These are phyloP conservation scores for Anabas testudineus DNA, from an alignment of 2,797 vertebrate genomes.

Conservation along the genomic window DNA sequence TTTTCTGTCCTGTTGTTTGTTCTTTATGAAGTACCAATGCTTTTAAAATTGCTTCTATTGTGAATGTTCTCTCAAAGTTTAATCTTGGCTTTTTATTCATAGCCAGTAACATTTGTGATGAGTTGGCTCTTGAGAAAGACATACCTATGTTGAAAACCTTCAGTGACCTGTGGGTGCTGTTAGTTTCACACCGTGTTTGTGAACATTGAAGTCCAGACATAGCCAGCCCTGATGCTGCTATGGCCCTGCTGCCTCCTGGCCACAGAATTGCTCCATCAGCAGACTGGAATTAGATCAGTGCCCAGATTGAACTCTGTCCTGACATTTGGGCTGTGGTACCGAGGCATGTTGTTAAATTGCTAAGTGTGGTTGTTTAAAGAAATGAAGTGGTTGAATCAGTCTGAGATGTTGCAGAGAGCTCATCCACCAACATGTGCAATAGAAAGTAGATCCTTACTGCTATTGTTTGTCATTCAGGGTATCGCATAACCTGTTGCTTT, in stretches of 20 bases:
- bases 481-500: slow-evolving; percentile 2
- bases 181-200: slow-evolving; percentile 30
- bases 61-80: neutral
- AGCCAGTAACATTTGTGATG: neutral
- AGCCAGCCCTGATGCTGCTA: slow-evolving; percentile 19
- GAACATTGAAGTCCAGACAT: slow-evolving; percentile 61
- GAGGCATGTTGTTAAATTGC: slow-evolving; percentile 36
- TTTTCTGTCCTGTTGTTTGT: neutral
- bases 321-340: slow-evolving; percentile 40
- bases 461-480: neutral
- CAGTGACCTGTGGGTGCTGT: neutral
- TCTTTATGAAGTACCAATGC: too few relatives aligned
- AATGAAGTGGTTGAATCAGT: slow-evolving; percentile 15
- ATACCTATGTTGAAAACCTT: neutral
- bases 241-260: slow-evolving; percentile 35
- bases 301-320: slow-evolving; percentile 47
- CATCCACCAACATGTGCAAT: neutral
- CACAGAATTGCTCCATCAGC: slow-evolving; percentile 62
- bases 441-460: neutral
- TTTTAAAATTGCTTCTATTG: too few relatives aligned
- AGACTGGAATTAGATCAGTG: slow-evolving; percentile 71
- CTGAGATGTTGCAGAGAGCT: slow-evolving; percentile 1
- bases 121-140: neutral
- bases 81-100: neutral
- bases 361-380: slow-evolving; percentile 3